Conservation (phyloP, 2,797 vertebrate species). For the Hoplostethus atlanticus region DNA sequence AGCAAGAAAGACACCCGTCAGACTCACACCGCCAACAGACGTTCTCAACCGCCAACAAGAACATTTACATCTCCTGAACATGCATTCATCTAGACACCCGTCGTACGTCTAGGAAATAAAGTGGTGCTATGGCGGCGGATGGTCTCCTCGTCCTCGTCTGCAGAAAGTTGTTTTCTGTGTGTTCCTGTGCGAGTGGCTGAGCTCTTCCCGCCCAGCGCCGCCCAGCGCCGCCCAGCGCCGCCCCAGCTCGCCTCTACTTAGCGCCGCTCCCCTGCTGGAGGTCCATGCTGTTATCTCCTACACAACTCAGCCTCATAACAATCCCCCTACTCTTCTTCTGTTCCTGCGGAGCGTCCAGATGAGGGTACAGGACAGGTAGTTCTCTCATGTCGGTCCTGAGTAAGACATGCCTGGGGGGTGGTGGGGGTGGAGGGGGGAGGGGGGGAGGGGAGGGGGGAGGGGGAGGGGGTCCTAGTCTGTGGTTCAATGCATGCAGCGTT, state of each 20-base stretch:
- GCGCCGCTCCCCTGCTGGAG: constrained; percentile 36
- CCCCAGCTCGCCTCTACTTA: constrained; percentile 11
- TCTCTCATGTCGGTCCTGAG: constrained; percentile 39
- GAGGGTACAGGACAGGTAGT: constrained; percentile 60
- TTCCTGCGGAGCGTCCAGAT: constrained; percentile 52
- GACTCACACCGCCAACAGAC: background rate
- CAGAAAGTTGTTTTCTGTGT: no score
- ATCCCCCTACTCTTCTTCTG: constrained; percentile 13
- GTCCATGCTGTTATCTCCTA: constrained; percentile 25
- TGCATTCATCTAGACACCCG: background rate
- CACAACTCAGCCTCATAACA: constrained; percentile 3
- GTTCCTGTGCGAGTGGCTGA: no score
- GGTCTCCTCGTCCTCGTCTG: background rate
- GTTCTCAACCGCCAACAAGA: background rate
- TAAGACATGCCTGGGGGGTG: constrained; percentile 33
- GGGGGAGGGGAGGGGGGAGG: background rate
- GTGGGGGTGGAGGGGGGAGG: constrained; percentile 11
- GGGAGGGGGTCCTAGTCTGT: constrained; percentile 45
- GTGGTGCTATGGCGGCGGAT: background rate
- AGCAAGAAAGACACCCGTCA: constrained; percentile 49
- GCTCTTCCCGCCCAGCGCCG: no score
- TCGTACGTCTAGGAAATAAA: background rate
- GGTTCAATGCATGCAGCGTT: constrained; percentile 47
- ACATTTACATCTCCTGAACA: background rate
- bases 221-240: background rate